These are phyloP conservation scores for Pomatostomus ruficeps DNA, from an alignment of 2,113 vertebrate species.

Conservation along the genomic window DNA sequence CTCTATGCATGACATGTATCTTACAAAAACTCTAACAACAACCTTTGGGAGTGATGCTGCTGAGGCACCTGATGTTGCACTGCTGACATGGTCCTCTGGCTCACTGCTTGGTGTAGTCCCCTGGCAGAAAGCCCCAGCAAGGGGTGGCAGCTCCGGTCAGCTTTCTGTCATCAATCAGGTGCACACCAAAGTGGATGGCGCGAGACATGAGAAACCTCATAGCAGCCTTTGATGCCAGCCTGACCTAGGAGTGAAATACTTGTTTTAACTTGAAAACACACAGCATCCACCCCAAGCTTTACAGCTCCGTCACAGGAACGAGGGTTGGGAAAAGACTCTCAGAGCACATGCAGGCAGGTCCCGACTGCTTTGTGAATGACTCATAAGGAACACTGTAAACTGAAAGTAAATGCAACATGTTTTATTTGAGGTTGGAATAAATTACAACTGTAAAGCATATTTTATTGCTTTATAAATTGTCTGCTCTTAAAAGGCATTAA, in stretches of 20 bases:
- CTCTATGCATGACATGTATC: neutral
- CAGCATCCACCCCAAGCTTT: neutral
- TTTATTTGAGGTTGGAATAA: constrained; percentile 63
- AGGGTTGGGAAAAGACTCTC: neutral
- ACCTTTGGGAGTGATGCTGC: neutral
- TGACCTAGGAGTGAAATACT: neutral
- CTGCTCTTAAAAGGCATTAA: constrained; percentile 49
- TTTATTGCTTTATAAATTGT: constrained; percentile 58
- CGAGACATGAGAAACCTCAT: neutral
- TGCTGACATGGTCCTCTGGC: neutral
- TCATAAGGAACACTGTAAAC: neutral
- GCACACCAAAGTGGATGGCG: neutral
- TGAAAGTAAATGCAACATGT: constrained; percentile 33
- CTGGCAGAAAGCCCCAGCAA: neutral
- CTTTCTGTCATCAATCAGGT: neutral
- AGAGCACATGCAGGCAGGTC: neutral
- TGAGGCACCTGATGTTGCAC: neutral
- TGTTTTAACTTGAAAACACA: neutral
- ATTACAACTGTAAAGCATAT: constrained; percentile 53
- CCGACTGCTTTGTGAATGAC: neutral
- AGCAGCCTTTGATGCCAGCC: neutral
- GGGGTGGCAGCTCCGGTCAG: neutral
- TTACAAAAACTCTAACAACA: neutral
- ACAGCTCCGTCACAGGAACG: neutral
- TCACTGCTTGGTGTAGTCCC: neutral